Evolutionary conservation across 2,888 invertebrate genomes (phyloP).

Genomic region (Meta bourneti): DNA sequence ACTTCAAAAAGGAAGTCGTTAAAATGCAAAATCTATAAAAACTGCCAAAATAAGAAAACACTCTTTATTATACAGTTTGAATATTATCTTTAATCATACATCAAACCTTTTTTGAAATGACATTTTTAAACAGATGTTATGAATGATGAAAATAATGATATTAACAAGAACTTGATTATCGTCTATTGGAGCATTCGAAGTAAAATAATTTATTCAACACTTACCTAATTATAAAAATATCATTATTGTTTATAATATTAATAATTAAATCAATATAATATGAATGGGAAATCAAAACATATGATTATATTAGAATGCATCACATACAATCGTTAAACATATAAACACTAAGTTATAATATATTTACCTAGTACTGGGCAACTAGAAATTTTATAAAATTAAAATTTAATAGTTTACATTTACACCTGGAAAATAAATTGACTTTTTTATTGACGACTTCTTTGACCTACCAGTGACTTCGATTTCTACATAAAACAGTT

Average conservation of each 20-base stretch:
- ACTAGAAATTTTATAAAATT: no score
- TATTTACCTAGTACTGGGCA: no score
- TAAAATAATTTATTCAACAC: neutral
- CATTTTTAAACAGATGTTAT: slow-evolving; percentile 20
- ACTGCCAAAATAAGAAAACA: neutral
- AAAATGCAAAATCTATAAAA: neutral
- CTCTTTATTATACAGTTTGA: neutral
- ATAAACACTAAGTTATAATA: no score
- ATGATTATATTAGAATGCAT: no score
- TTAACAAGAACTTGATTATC: slow-evolving; percentile 36
- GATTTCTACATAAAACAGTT: no score
- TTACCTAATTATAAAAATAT: neutral
- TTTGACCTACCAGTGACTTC: no score
- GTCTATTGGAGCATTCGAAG: neutral
- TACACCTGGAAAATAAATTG: no score
- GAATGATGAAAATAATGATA: neutral
- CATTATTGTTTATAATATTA: neutral
- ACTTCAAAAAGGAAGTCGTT: no score
- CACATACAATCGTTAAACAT: no score
- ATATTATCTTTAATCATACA: slow-evolving; percentile 6
- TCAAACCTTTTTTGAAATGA: slow-evolving; percentile 13
- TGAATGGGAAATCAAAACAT: no score
- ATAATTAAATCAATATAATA: neutral
- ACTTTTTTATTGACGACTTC: no score
- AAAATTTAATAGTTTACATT: no score